Evolutionary conservation across 2,797 vertebrate species (phyloP), one percentile per base, ranked within the genome.

Genomic region (Acestrorhynchus altus): DNA sequence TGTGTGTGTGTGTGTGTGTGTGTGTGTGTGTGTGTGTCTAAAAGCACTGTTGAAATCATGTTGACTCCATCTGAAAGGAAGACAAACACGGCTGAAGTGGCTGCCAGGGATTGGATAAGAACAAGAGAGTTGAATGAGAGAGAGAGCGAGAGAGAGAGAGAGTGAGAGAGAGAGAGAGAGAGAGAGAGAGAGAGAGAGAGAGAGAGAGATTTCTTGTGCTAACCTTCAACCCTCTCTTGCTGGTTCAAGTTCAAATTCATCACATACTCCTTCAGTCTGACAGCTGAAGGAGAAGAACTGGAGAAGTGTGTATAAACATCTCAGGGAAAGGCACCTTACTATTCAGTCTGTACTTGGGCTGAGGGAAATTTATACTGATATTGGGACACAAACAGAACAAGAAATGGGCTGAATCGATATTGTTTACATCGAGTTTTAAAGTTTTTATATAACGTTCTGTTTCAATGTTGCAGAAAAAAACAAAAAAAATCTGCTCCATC

Each of bases 31-130:
- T 59, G 60, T 54, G 78, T 80, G 63, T 77, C 24, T 57, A 12
- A 84, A 83, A 76, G 69, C 79, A 76, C 39, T 77, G 57, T 64
- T 64, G 78, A 64, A 70, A 75, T 69, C 12, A 65, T 31, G 42
- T 61, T 71, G 72, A 49, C 31, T 60, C 11, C 51, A 26, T 20
- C 24, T 68, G 46, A 51, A 49, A 68, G 66, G 47, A 68, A 68
- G 66, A 68, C 66, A 68, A 68, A 51, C 66, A 67, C 65, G 28
- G 16, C 66, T 51, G 51, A 10, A 35, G 47, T 31, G 10, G 26
- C 66, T 68, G 66, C 66, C 66, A 51, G 46, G n/a, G 26, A 49
- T 13, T 51, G 66, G 66, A 68, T 68, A 72, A 60, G 70, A 46
- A 60, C 9, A 5, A 57, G 24, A 49, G 52, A 49, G 64, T n/a